These are phyloP conservation scores for Terrapene triunguis DNA, from an alignment of 2,113 vertebrate species.

Conservation along the genomic window DNA sequence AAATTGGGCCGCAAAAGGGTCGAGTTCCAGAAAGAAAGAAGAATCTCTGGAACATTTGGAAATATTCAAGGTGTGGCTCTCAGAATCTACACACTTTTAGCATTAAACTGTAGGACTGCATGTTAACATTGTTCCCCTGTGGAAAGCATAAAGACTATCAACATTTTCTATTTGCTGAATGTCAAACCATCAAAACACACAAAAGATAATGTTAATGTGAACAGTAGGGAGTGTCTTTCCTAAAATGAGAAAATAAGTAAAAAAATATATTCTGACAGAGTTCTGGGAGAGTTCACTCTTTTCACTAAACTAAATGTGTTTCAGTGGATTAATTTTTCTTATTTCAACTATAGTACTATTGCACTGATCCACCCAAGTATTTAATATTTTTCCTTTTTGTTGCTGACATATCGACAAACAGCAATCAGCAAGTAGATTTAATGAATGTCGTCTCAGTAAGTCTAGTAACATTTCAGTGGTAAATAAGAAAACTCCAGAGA, in stretches of 20 bases:
- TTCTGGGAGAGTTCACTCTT: constrained; percentile 2
- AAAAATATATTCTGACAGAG: background rate
- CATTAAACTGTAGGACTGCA: background rate
- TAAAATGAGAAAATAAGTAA: constrained; percentile 11
- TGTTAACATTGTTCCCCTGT: constrained; percentile 6
- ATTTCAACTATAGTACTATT: constrained; percentile 3
- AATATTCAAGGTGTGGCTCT: constrained; percentile 53
- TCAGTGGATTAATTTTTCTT: constrained; percentile 4
- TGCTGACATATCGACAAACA: constrained; percentile 42
- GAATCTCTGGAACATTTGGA: background rate
- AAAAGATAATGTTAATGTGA: constrained; percentile 27
- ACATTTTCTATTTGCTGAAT: background rate
- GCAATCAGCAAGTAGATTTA: constrained; percentile 65
- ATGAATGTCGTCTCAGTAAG: constrained; percentile 45
- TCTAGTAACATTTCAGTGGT: constrained; percentile 29
- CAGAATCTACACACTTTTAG: background rate
- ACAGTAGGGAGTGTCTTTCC: background rate
- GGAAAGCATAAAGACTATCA: background rate
- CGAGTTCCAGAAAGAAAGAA: background rate
- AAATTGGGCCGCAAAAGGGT: background rate
- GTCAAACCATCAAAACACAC: constrained; percentile 19
- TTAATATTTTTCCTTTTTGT: constrained; percentile 37
- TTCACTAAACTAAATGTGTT: constrained; percentile 34
- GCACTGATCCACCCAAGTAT: background rate
- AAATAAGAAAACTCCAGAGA: constrained; percentile 58